A percentile compares a stretch with the other conserved stretches of the same genome.
phyloP scores from a whole-genome alignment of 2,888 invertebrate species.

The Corythucha ciliata region DNA sequence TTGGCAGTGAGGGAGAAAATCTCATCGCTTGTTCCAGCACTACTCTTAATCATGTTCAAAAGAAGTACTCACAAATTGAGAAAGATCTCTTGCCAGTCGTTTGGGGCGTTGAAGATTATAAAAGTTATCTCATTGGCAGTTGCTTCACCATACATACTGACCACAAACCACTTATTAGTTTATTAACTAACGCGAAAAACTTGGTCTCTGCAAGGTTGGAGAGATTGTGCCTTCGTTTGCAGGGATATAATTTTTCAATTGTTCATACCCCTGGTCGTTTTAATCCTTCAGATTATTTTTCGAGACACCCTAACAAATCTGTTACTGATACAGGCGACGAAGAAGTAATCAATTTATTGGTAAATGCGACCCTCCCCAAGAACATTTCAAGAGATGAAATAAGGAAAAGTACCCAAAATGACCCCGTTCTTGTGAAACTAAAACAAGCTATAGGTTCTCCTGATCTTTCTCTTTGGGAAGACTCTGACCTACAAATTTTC shows the following conservation, averaged over 20 bases:
- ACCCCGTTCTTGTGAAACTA: no score
- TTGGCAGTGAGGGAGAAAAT: no score
- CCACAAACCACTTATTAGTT: slow-evolving; percentile 5
- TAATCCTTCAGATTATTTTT: slow-evolving; percentile 10
- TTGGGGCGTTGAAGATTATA: slow-evolving; percentile 8
- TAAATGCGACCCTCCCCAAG: no score
- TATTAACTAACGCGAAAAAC: neutral
- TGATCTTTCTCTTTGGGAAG: no score
- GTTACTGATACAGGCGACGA: no score
- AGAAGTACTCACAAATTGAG: neutral
- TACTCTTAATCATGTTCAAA: no score
- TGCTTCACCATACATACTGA: slow-evolving; percentile 2
- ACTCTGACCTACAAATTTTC: no score
- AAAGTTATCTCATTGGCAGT: slow-evolving; percentile 3
- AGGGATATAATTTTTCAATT: slow-evolving; percentile 7
- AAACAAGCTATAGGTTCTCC: no score
- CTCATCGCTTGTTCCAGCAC: no score
- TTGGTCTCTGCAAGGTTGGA: slow-evolving; percentile 7
- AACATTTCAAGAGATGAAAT: no score
- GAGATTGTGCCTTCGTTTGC: neutral
- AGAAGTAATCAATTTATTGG: no score
- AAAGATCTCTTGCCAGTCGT: neutral
- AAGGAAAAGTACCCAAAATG: no score
- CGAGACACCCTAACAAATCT: slow-evolving; percentile 1
- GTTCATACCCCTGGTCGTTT: slow-evolving; percentile 5